Percentiles rank a stretch among this genome's conserved stretches.
phyloP scores from a whole-genome alignment of 2,888 invertebrate species.

The Gnatocerus cornutus region DNA sequence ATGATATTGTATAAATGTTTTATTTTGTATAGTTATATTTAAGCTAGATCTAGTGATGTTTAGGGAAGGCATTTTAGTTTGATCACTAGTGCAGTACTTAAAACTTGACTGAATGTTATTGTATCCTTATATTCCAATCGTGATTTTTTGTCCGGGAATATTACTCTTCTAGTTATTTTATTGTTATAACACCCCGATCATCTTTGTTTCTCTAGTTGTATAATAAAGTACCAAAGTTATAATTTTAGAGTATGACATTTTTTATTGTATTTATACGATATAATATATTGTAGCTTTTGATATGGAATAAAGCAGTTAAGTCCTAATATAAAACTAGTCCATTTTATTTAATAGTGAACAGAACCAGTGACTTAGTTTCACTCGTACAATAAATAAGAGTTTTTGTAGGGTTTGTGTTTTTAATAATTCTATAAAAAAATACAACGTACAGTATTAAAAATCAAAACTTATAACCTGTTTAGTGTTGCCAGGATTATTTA shows the following conservation, averaged over 20 bases:
- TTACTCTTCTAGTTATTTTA: background rate
- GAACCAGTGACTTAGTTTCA: slow-evolving; percentile 42
- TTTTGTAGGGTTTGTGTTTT: slow-evolving; percentile 8
- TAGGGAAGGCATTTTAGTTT: slow-evolving; percentile 17
- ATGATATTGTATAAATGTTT: slow-evolving; percentile 54
- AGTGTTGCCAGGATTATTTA: slow-evolving; percentile 50
- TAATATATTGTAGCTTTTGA: slow-evolving; percentile 61
- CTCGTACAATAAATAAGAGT: slow-evolving; percentile 35
- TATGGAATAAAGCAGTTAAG: slow-evolving; percentile 57
- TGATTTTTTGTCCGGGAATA: slow-evolving; percentile 10
- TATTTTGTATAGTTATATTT: slow-evolving; percentile 54
- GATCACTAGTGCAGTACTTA: slow-evolving; percentile 16
- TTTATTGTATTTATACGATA: slow-evolving; percentile 56
- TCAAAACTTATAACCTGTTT: slow-evolving; percentile 54
- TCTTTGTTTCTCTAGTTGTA: slow-evolving; percentile 6
- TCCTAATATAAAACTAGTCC: slow-evolving; percentile 34
- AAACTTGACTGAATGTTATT: slow-evolving; percentile 10
- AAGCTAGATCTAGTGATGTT: slow-evolving; percentile 26
- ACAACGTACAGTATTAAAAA: slow-evolving; percentile 42
- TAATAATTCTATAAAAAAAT: slow-evolving; percentile 47
- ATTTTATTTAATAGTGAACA: slow-evolving; percentile 20
- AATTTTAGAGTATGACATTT: slow-evolving; percentile 53
- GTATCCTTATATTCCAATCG: slow-evolving; percentile 1
- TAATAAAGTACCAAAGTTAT: slow-evolving; percentile 59
- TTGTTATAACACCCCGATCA: background rate